Base-by-base conservation (phyloP, 2,797 vertebrate genomes). In the Parauchenoglanis ngamensis region DNA sequence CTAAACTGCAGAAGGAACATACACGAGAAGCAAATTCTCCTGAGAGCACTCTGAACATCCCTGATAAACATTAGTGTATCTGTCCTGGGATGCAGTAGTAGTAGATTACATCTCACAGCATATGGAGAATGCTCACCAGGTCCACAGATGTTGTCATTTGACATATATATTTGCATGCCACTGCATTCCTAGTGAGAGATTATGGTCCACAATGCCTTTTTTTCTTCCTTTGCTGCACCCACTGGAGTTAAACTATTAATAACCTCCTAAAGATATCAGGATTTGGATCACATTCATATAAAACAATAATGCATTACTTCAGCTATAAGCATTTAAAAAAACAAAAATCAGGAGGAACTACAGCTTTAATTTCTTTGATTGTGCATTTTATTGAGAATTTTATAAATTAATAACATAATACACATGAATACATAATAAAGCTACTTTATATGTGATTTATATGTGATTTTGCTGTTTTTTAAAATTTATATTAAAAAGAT, bases 401-500 rank as follows among this genome's bases (percentile, higher is more conserved):
- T n/a, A 81, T 63, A 81, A 81, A 63, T 81, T 46, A 81, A 80
- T 31, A 54, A 56, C 52, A 49, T 25, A 75, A 46, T n/a, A 25
- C 12, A n/a, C 46, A 56, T 31, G 75, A 31, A 81, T 81, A 61
- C 12, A 12, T 35, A 57, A 35, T 56, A 81, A 63, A 81, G 8
- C 23, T 44, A 57, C 10, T 13, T 79, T 79, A 28, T 6, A n/a
- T 15, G 59, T 63, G n/a, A 81, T 35, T 35, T 35, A 35, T 35
- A 25, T 79, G 63, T 63, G 28, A 57, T 35, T 78, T 21, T 7
- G 46, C 1, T 2, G 1, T 28, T 76, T 28, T 1, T 35, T 28
- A 35, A 35, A 35, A 35, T 63, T 81, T 28, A 63, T 63, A 46
- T 8, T n/a, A 4, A 63, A 63, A 17, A 5, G 0, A 23, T 5